Conservation (phyloP, 2,113 vertebrate genomes). For the Petrocephalus zakoni region DNA sequence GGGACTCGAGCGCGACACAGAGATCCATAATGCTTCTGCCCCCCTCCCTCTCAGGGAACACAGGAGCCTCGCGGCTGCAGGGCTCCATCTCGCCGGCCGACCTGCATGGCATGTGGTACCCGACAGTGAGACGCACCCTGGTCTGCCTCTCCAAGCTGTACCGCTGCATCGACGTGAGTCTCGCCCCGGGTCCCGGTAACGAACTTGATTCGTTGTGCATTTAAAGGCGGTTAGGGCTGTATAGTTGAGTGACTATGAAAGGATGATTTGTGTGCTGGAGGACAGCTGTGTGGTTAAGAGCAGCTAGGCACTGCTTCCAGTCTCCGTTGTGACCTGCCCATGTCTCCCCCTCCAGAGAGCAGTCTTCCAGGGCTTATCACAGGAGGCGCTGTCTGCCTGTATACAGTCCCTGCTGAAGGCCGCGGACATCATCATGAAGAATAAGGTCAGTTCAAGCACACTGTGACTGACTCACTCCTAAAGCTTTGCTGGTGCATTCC, state of each 20-base stretch:
- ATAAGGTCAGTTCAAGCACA: conserved; percentile 74
- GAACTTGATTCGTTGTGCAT: background rate
- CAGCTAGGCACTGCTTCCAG: background rate
- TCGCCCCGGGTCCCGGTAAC: background rate
- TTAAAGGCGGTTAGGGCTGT: background rate
- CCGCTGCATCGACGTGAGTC: conserved; percentile 93
- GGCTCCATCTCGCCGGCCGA: conserved; percentile 86
- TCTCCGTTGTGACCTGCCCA: background rate
- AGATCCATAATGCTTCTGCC: conserved; percentile 3
- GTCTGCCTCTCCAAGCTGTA: conserved; percentile 97
- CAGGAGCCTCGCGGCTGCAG: conserved; percentile 69
- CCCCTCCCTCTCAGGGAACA: conserved; percentile 52
- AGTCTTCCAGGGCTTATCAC: conserved; percentile 95
- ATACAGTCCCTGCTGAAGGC: conserved; percentile 90
- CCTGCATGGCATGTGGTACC: conserved; percentile 99
- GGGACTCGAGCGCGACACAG: background rate
- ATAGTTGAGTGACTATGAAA: background rate
- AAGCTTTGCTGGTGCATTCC: background rate
- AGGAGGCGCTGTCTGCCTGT: conserved; percentile 94
- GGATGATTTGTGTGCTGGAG: background rate
- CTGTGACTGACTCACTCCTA: background rate
- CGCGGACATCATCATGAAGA: conserved; percentile 87
- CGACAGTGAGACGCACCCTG: conserved; percentile 89
- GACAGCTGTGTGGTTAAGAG: no score
- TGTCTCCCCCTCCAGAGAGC: conserved; percentile 69